A percentile compares a stretch with the other conserved stretches of the same genome.
These are phyloP conservation scores for Pristionchus mayeri DNA, from an alignment of 2,888 invertebrate species.

Conservation along the genomic window DNA sequence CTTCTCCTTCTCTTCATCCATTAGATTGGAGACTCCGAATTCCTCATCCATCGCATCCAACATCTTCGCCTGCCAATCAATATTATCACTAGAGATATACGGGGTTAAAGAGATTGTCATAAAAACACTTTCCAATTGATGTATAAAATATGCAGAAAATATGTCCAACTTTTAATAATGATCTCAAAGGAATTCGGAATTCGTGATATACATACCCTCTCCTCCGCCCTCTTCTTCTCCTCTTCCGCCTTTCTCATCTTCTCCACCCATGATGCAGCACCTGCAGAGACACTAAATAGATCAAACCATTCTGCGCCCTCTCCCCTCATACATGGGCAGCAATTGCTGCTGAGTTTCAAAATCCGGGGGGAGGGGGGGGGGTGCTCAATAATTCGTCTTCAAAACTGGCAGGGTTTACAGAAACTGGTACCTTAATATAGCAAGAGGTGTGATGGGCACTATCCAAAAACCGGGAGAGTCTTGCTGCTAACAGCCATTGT, in stretches of 20 bases:
- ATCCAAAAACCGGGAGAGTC: too few relatives aligned
- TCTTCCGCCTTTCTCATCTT: conserved; percentile 85
- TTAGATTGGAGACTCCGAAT: conserved; percentile 89
- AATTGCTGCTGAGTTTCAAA: too few relatives aligned
- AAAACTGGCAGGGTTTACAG: too few relatives aligned
- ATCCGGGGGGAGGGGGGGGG: too few relatives aligned
- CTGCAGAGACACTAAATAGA: too few relatives aligned
- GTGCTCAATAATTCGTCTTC: too few relatives aligned
- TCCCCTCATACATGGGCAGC: too few relatives aligned
- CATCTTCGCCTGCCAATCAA: conserved; percentile 85
- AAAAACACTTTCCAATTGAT: background rate
- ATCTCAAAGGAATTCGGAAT: background rate
- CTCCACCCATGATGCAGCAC: conserved; percentile 84
- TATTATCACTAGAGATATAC: background rate
- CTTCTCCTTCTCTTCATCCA: conserved; percentile 84
- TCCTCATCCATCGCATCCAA: conserved; percentile 94
- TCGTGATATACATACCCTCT: conserved; percentile 77
- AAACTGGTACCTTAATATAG: too few relatives aligned
- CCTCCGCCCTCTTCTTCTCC: conserved; percentile 88
- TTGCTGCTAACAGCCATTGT: too few relatives aligned
- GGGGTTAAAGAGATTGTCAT: too few relatives aligned
- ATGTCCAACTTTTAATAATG: background rate
- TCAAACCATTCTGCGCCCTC: conserved; percentile 48
- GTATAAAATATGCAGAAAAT: background rate
- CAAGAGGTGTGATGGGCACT: too few relatives aligned